Percentiles rank a stretch among this genome's conserved stretches.
These are phyloP conservation scores for Eulemur macaco DNA, from an alignment of 2,113 vertebrate species.

Conservation along the genomic window DNA sequence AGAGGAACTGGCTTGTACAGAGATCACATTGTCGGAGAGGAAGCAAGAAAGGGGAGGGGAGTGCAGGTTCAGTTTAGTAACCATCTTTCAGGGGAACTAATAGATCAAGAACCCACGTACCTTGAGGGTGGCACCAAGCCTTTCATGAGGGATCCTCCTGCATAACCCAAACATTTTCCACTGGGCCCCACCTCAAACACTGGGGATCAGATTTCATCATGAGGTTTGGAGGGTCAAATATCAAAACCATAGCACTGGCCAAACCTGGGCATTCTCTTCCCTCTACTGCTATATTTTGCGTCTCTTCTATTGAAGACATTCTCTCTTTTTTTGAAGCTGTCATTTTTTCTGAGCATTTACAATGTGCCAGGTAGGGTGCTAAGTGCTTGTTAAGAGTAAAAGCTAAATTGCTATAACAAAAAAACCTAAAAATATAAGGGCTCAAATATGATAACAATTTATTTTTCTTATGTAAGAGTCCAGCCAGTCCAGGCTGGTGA, in stretches of 20 bases:
- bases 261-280: accelerated
- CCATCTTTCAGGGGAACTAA: too few species aligned
- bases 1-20: too few species aligned
- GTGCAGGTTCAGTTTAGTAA: too few species aligned
- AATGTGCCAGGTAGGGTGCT: background rate
- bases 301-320: background rate
- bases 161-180: too few species aligned
- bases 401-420: background rate
- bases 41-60: too few species aligned
- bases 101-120: too few species aligned
- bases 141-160: too few species aligned
- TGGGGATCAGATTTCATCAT: too few species aligned
- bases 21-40: too few species aligned
- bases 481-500: background rate
- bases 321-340: background rate
- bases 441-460: background rate
- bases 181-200: too few species aligned
- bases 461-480: background rate
- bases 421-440: background rate
- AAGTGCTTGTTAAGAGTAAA: background rate
- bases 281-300: background rate
- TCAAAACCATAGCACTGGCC: background rate
- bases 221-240: too few species aligned
- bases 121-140: too few species aligned
- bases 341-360: background rate